A percentile compares a stretch with the other conserved stretches of the same genome.
phyloP scores from a whole-genome alignment of 1,140 invertebrate genomes.

The Halictus rubicundus region DNA sequence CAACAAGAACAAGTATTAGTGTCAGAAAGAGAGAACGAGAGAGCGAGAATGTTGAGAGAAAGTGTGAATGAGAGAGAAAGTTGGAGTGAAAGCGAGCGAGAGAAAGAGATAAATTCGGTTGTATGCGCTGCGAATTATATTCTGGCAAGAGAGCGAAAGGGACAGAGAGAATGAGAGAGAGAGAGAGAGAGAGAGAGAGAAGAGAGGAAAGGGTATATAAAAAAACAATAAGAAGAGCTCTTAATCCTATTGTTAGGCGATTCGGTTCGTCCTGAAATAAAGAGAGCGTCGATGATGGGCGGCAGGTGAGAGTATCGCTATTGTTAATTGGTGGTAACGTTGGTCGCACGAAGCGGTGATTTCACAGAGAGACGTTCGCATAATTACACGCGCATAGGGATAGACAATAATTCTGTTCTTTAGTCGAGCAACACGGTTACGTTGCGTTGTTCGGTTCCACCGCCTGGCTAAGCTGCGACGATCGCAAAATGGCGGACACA shows the following conservation, averaged over 20 bases:
- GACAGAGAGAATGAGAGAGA: background rate
- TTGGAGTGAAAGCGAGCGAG: constrained; percentile 12
- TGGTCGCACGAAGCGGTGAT: constrained; percentile 52
- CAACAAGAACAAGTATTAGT: constrained; percentile 35
- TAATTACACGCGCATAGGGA: constrained; percentile 42
- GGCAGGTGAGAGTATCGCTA: background rate
- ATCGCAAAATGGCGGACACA: background rate
- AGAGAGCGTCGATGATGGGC: background rate
- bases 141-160: background rate
- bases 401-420: constrained; percentile 73
- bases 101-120: background rate
- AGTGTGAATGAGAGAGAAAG: background rate
- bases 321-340: constrained; percentile 23
- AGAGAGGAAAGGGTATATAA: background rate
- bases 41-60: constrained; percentile 7
- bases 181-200: background rate
- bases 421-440: constrained; percentile 32
- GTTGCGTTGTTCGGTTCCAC: constrained; percentile 37
- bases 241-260: background rate
- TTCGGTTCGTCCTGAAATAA: constrained; percentile 9
- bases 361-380: constrained; percentile 14
- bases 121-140: background rate
- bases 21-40: constrained; percentile 19
- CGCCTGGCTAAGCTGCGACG: constrained; percentile 22
- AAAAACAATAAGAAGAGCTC: constrained; percentile 25